Conservation (phyloP, 2,888 invertebrate species). For the Scrobipalpa atriplicella region DNA sequence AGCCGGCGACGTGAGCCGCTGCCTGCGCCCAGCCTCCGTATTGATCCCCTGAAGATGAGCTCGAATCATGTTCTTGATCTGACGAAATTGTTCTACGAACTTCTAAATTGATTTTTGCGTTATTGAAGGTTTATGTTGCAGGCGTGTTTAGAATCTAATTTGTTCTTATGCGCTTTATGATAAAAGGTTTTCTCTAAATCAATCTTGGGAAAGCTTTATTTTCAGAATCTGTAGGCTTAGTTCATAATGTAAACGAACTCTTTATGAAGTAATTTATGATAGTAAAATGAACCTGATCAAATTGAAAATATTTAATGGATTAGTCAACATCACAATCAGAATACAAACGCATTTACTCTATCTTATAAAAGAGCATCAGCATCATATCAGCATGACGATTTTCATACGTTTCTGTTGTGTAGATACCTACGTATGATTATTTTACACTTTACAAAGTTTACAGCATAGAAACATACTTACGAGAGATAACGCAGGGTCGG, state of each 20-base stretch:
- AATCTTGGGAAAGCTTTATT: conserved; percentile 7
- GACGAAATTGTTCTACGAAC: conserved; percentile 63
- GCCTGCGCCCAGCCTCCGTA: conserved; percentile 46
- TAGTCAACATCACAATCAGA: too few species aligned
- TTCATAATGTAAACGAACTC: neutral
- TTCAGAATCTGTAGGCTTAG: neutral
- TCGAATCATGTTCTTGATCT: conserved; percentile 53
- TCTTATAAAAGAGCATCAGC: too few species aligned
- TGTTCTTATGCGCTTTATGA: neutral
- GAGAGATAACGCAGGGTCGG: neutral
- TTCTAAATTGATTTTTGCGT: conserved; percentile 51
- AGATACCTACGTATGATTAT: neutral
- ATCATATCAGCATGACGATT: too few species aligned
- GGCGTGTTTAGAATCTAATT: conserved; percentile 25
- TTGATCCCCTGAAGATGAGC: conserved; percentile 53
- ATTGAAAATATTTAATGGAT: too few species aligned
- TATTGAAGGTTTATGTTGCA: conserved; percentile 21
- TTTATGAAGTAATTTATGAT: too few species aligned
- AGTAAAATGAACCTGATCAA: too few species aligned
- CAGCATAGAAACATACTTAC: neutral
- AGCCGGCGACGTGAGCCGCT: conserved; percentile 63
- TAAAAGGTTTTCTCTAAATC: neutral
- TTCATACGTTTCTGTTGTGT: too few species aligned
- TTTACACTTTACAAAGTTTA: neutral
- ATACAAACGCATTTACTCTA: too few species aligned